phyloP scores from a whole-genome alignment of 1,140 invertebrate species.

The Odontomachus brunneus region DNA sequence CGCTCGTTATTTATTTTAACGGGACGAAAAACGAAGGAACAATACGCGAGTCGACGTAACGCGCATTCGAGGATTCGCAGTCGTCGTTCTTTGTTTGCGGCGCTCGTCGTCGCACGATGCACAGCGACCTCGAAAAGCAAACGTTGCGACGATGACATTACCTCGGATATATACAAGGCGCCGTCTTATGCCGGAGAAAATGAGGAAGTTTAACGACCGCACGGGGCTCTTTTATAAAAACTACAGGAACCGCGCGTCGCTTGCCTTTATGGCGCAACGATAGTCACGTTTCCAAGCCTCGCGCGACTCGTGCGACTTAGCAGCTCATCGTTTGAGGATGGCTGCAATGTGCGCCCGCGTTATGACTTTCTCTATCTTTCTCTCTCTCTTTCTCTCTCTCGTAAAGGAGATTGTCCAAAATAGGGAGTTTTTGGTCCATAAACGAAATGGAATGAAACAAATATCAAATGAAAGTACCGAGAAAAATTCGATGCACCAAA shows the following conservation, averaged over 20 bases:
- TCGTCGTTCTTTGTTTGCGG: not conserved
- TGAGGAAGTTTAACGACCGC: constrained; percentile 70
- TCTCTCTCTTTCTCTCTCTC: no score
- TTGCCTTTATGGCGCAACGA: not conserved
- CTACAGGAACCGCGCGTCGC: constrained; percentile 50
- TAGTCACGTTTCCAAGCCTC: constrained; percentile 23
- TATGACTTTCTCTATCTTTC: constrained; percentile 17
- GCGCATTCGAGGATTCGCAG: not conserved
- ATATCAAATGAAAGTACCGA: no score
- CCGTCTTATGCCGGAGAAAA: constrained; percentile 54
- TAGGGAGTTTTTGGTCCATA: no score
- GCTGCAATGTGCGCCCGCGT: not conserved
- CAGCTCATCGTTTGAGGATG: constrained; percentile 29
- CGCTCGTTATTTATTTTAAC: constrained; percentile 21
- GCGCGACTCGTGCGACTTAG: constrained; percentile 2
- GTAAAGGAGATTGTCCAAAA: no score
- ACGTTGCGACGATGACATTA: not conserved
- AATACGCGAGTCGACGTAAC: not conserved
- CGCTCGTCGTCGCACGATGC: not conserved
- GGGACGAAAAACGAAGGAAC: not conserved
- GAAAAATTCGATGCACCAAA: no score
- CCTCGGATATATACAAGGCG: not conserved
- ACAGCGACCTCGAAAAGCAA: not conserved
- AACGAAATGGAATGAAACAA: no score
- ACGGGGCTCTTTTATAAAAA: constrained; percentile 66